Conservation (phyloP, 2,888 invertebrate species). For the Penaeus monodon region DNA sequence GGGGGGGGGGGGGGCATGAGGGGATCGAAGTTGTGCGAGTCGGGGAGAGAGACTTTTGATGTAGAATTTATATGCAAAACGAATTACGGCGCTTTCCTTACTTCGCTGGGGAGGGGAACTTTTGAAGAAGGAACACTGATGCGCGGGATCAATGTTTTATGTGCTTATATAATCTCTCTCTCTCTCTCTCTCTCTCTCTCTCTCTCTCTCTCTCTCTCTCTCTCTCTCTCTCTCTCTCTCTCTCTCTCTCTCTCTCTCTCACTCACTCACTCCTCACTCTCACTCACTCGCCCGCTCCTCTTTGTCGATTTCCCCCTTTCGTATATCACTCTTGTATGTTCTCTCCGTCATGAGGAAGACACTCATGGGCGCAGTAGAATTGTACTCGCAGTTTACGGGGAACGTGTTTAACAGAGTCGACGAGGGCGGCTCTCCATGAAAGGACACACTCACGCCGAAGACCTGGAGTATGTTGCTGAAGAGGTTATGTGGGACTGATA, state of each 20-base stretch:
- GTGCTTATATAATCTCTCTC: background rate
- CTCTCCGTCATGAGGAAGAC: background rate
- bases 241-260: background rate
- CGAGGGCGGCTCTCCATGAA: no score
- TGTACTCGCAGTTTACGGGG: no score
- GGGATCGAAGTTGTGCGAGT: background rate
- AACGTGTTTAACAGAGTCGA: no score
- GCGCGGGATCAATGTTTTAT: background rate
- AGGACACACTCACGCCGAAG: no score
- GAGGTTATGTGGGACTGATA: no score
- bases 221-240: background rate
- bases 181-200: background rate
- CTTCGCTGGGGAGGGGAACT: background rate
- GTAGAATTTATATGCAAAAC: background rate
- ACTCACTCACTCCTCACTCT: no score
- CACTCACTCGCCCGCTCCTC: background rate
- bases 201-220: background rate
- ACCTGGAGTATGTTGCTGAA: no score
- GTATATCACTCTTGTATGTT: background rate
- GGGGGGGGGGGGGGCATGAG: background rate
- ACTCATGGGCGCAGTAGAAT: no score
- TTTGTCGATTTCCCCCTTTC: background rate
- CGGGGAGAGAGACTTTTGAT: background rate
- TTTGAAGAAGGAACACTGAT: background rate
- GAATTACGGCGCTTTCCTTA: no score